Conservation (phyloP, 2,113 vertebrate genomes). For the Oostethus manadensis region DNA sequence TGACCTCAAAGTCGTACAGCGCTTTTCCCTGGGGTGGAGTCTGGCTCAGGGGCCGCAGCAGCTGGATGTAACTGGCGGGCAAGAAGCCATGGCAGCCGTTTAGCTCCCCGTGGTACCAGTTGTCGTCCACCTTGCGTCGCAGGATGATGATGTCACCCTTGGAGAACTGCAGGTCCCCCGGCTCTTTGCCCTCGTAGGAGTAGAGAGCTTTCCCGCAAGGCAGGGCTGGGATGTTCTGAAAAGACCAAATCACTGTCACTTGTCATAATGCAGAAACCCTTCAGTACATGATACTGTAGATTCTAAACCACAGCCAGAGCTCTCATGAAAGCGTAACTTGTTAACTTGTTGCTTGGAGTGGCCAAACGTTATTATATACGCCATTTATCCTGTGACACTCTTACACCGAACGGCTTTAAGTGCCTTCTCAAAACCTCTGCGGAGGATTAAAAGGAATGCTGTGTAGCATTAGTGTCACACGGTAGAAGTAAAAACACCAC, state of each 20-base stretch:
- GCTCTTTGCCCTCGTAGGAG: conserved; percentile 92
- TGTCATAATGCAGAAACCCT: no score
- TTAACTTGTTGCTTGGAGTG: background rate
- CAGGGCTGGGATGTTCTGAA: conserved; percentile 84
- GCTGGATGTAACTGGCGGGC: conserved; percentile 92
- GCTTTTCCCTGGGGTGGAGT: conserved; percentile 94
- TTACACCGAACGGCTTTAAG: conserved; percentile 15
- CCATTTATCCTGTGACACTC: background rate
- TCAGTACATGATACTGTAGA: no score
- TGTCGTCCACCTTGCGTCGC: conserved; percentile 88
- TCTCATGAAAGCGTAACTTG: conserved; percentile 7
- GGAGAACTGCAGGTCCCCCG: conserved; percentile 90
- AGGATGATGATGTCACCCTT: conserved; percentile 95
- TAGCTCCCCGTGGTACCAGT: conserved; percentile 96
- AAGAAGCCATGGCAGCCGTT: conserved; percentile 90
- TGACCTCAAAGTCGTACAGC: conserved; percentile 97
- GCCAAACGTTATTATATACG: conserved; percentile 3
- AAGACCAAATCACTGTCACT: background rate
- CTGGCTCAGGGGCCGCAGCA: conserved; percentile 85
- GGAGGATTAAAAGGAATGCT: conserved; percentile 33
- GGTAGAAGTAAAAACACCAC: conserved; percentile 18
- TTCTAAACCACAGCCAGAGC: background rate
- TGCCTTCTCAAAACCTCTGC: conserved; percentile 15
- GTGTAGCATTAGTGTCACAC: conserved; percentile 21
- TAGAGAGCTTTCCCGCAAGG: conserved; percentile 93